Evolutionary conservation across 2,888 invertebrate species (phyloP), one percentile per base, ranked within the genome.

Genomic region (Sinotaia quadrata): DNA sequence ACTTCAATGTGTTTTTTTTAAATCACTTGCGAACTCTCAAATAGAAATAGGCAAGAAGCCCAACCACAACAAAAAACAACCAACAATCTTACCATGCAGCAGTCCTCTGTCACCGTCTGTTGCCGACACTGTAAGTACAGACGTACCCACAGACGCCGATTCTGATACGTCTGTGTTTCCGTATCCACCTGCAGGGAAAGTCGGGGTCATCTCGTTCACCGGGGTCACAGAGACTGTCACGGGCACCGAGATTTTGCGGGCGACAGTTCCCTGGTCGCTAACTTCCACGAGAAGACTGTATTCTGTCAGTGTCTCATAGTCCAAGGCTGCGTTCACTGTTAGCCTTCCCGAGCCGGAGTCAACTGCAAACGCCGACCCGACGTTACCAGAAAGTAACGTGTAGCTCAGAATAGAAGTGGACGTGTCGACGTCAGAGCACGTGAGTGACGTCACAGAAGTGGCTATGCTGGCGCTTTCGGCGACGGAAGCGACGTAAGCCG

Each of bases 241-340:
- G 5, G 61, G 36, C 2, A 71, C 63, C 24, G 65, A 60, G n/a
- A 69, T 58, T 7, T 71, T 75, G 24, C 68, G 58, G 15, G 66
- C 56, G 1, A 76, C 73, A 0, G 69, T 66, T 24, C 75, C 77
- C 58, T 79, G 75, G 61, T 82, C 83, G 33, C 70, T 69, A 3
- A 78, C 79, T 29, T 68, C 66, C 49, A 58, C 66, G 34, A 10
- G 63, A 27, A 83, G 56, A 8, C 52, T 67, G 51, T 81, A 77
- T 31, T 33, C 68, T 0, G 73, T 72, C 24, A 71, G 62, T 12
- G 75, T 73, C 63, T 84, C 84, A 65, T 81, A 83, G 63, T 84
- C 79, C 5, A 84, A 68, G 18, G 61, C 54, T 29, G 37, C 69
- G 18, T 72, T 59, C n/a, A 79, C 33, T 12, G 72, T 68, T 21